A percentile compares a stretch with the other conserved stretches of the same genome.
Conservation (phyloP, 2,797 vertebrate species). For the Ctenopoma kingsleyae region DNA sequence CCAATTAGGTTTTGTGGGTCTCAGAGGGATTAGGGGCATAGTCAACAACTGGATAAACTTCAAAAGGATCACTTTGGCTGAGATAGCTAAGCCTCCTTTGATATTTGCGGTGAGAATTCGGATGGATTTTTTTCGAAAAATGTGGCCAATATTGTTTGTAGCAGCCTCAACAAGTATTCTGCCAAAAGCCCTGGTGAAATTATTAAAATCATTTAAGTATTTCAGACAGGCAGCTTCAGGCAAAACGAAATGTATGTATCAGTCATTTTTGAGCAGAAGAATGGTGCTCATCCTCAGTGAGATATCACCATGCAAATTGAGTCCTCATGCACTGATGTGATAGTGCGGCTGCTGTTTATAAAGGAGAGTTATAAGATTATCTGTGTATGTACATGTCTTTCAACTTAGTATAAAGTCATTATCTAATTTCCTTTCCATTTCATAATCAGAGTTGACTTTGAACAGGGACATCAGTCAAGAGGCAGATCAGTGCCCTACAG, state of each 20-base stretch:
- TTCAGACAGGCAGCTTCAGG: slow-evolving; percentile 18
- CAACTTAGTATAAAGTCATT: slow-evolving; percentile 36
- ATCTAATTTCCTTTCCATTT: slow-evolving; percentile 55
- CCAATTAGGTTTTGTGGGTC: slow-evolving; percentile 48
- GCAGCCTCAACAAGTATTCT: not conserved
- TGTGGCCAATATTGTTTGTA: slow-evolving; percentile 7
- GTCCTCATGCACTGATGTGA: slow-evolving; percentile 33
- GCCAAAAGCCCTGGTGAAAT: slow-evolving; percentile 15
- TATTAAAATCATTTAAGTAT: slow-evolving; percentile 34
- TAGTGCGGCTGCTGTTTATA: slow-evolving; percentile 36
- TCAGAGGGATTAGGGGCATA: slow-evolving; percentile 56
- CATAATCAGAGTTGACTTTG: slow-evolving; percentile 34
- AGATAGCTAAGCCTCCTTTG: slow-evolving; percentile 46
- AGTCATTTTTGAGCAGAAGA: slow-evolving; percentile 19
- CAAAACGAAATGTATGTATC: slow-evolving; percentile 25
- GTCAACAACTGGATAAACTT: slow-evolving; percentile 64
- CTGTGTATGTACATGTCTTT: slow-evolving; percentile 19
- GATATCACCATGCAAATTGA: slow-evolving; percentile 34
- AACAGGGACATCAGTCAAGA: slow-evolving; percentile 36
- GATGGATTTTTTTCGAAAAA: slow-evolving; percentile 17
- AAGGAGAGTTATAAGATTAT: slow-evolving; percentile 52
- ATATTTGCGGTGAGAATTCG: slow-evolving; percentile 52
- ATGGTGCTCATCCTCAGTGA: not conserved
- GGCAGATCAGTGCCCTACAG: slow-evolving; percentile 32
- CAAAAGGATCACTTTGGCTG: slow-evolving; percentile 58